Base-by-base conservation (phyloP, 2,797 vertebrate species). In the Cyclopterus lumpus region DNA sequence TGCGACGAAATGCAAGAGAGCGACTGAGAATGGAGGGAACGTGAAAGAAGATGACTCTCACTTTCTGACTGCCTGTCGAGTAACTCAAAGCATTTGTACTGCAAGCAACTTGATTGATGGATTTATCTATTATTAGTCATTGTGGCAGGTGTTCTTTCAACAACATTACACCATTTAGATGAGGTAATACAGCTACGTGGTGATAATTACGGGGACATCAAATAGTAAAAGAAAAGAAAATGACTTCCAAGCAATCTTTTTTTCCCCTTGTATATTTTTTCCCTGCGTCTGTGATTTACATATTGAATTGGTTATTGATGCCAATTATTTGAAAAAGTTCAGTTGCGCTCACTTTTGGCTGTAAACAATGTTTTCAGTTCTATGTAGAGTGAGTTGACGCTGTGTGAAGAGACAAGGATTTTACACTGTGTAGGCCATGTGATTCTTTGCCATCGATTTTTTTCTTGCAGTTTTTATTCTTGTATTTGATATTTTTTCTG, bases 1-100 rank as follows among this genome's bases (percentile, higher is more conserved):
- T 58, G 67, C 77, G 71, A 75, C 71, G 3, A 57, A 85, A 78
- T 62, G 49, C 62, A 70, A 42, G 38, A 40, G n/a, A 67, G 58
- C 15, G 26, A 26, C 16, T 32, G 53, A 57, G 64, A 55, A 18
- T 22, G 26, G 51, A 67, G 30, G 28, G 8, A 40, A 59, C 20
- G 57, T 67, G 68, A 83, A 67, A 59, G 36, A 40, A 26, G 12
- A 53, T 2, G 36, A 61, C 22, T 79, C 55, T 76, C 62, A 55
- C 36, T 61, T 36, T 55, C 55, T 68, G 78, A 61, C 65, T 71
- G 48, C 14, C 6, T 70, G 53, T 44, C 22, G 61, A 80, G 28
- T 18, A 54, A 64, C 48, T 75, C 7, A 0, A 18, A 46, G 73
- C 36, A 34, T 69, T 80, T 74, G n/a, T 59, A 5, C 58, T 18